Conservation (phyloP, 2,113 vertebrate species). For the Syrmaticus mikado region DNA sequence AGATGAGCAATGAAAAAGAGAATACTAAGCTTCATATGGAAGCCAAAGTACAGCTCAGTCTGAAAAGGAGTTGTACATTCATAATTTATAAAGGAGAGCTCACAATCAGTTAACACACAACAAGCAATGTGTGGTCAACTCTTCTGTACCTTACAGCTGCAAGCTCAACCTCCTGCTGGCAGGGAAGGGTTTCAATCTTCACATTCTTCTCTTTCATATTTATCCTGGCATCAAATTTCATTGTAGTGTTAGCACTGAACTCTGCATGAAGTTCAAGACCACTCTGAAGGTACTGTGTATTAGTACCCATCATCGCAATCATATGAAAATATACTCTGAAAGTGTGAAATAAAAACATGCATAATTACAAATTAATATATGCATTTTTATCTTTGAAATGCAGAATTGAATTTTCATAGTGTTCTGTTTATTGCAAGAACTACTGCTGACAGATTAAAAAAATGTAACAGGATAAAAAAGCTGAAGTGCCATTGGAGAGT, state of each 20-base stretch:
- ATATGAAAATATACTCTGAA: conserved; percentile 75
- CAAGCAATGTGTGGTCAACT: not conserved
- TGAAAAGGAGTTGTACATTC: not conserved
- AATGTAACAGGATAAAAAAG: not conserved
- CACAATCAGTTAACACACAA: not conserved
- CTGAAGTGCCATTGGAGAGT: not conserved
- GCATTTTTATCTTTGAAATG: not conserved
- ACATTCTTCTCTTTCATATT: conserved; percentile 78
- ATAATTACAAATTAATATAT: not conserved
- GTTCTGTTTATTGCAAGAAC: not conserved
- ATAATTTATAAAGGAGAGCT: not conserved
- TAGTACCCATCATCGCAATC: conserved; percentile 83
- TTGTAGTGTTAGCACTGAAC: conserved; percentile 61
- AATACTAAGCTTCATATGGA: not conserved
- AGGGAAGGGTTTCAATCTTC: conserved; percentile 78
- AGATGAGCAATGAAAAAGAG: not conserved
- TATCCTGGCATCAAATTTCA: conserved; percentile 76
- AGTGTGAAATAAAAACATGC: not conserved
- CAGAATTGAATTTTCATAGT: not conserved
- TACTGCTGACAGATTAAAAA: not conserved
- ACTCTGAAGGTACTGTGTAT: conserved; percentile 82
- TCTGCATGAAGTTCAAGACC: conserved; percentile 76
- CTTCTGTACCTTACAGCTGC: conserved; percentile 75
- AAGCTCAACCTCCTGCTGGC: conserved; percentile 73
- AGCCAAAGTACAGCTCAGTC: not conserved